Evolutionary conservation across 1,140 invertebrate species (phyloP).

Genomic region (Teleogryllus occipitalis): DNA sequence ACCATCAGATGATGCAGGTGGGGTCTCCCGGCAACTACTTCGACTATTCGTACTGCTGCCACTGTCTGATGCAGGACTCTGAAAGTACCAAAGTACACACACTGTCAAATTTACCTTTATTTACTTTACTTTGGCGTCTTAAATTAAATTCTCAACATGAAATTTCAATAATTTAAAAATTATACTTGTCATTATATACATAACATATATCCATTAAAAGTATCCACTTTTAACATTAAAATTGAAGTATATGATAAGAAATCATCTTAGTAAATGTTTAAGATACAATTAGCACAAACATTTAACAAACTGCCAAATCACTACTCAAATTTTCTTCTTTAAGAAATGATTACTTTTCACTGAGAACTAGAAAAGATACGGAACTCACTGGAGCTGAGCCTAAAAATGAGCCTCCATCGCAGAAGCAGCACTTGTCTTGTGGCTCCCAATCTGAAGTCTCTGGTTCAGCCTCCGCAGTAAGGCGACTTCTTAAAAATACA

Average conservation of each 20-base stretch:
- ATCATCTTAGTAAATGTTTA: too few species aligned
- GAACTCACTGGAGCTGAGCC: constrained; percentile 15
- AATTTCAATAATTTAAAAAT: too few species aligned
- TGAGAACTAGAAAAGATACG: neutral
- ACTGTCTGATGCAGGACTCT: constrained; percentile 41
- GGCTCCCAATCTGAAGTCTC: constrained; percentile 62
- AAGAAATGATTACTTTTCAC: neutral
- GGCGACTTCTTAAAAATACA: constrained; percentile 54
- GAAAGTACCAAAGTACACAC: constrained; percentile 20
- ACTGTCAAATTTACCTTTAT: constrained; percentile 13
- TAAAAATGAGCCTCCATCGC: constrained; percentile 55
- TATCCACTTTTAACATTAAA: too few species aligned
- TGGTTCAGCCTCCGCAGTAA: constrained; percentile 37
- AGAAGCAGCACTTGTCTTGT: constrained; percentile 78
- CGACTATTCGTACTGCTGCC: constrained; percentile 15
- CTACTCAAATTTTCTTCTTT: neutral
- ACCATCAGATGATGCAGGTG: constrained; percentile 26
- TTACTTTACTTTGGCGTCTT: neutral
- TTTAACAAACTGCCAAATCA: too few species aligned
- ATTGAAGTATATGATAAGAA: too few species aligned
- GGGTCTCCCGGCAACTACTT: constrained; percentile 12
- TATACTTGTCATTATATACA: too few species aligned
- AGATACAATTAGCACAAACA: neutral
- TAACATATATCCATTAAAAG: too few species aligned
- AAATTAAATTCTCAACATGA: too few species aligned